A percentile compares a stretch with the other conserved stretches of the same genome.
These are phyloP conservation scores for Volucella zonaria DNA, from an alignment of 2,888 invertebrate species.

Conservation along the genomic window DNA sequence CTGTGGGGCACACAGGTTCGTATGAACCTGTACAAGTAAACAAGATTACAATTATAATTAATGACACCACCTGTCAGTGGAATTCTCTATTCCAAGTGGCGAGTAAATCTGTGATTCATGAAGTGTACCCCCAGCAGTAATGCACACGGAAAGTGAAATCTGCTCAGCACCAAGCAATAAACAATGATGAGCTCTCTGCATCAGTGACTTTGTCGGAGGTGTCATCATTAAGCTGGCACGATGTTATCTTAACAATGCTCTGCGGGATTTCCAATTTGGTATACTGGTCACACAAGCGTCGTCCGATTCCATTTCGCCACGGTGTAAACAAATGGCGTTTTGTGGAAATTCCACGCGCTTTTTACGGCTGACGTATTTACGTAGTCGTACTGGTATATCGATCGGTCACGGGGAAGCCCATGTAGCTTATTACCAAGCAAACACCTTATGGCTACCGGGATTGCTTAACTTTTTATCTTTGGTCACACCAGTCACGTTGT, in stretches of 20 bases:
- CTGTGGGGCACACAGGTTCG: no score
- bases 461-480: not conserved
- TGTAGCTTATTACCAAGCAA: not conserved
- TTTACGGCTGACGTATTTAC: constrained; percentile 21
- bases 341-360: constrained; percentile 55
- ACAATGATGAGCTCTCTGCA: constrained; percentile 62
- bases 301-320: constrained; percentile 40
- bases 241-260: constrained; percentile 48
- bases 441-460: not conserved
- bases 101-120: constrained; percentile 56
- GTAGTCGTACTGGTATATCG: not conserved
- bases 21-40: constrained; percentile 38
- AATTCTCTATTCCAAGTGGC: constrained; percentile 15
- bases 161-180: constrained; percentile 35
- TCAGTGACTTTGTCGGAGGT: constrained; percentile 42
- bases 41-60: constrained; percentile 70
- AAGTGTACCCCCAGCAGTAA: constrained; percentile 43
- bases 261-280: constrained; percentile 54
- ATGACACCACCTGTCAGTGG: constrained; percentile 70
- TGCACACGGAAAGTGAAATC: constrained; percentile 70
- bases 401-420: constrained; percentile 44
- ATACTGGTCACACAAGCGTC: constrained; percentile 12
- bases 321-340: constrained; percentile 3
- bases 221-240: constrained; percentile 24
- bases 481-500: constrained; percentile 53